Evolutionary conservation across 1,140 invertebrate species (phyloP), one percentile per base, ranked within the genome.

Genomic region (Colletes gigas): DNA sequence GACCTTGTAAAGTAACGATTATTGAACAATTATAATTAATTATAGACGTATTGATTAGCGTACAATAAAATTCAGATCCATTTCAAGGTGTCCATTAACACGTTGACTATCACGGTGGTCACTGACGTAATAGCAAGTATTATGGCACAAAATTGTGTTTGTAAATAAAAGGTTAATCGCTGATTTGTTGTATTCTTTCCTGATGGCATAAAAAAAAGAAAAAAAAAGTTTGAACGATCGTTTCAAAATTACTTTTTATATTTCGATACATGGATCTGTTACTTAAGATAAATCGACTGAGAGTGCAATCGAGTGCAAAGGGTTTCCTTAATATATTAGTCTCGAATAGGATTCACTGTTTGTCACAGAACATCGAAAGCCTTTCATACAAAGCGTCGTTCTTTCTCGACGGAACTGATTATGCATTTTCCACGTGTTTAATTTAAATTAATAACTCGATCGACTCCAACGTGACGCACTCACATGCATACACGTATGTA

Each of bases 351-450:
- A 80, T 54, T 67, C 52, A 75, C 54, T 80, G 71, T 57, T 65
- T 65, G 71, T 52, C 79, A 75, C n/a, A 63, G 66, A 81, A 81
- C 79, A 81, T 17, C 55, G 39, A 81, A 81, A 81, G 79, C 79
- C 55, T 69, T 66, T 62, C 63, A 81, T 74, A 70, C 65, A 81
- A 69, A 30, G 57, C 59, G 55, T 68, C 30, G 12, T 30, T 50
- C 12, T 68, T 19, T 63, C 79, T 50, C 62, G 59, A 80, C 71
- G 62, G 44, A 21, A 80, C 71, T 60, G 63, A 54, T 67, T 75
- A 67, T 75, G 62, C 52, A 80, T 74, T 80, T 75, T 69, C 47
- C 71, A 67, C 17, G 57, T 54, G 67, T 67, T 59, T 80, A 71
- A 71, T 52, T 63, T 71, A 75, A 66, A 59, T 60, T 30, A 50